phyloP scores from a whole-genome alignment of 2,797 vertebrate species.

The Protonibea diacanthus region DNA sequence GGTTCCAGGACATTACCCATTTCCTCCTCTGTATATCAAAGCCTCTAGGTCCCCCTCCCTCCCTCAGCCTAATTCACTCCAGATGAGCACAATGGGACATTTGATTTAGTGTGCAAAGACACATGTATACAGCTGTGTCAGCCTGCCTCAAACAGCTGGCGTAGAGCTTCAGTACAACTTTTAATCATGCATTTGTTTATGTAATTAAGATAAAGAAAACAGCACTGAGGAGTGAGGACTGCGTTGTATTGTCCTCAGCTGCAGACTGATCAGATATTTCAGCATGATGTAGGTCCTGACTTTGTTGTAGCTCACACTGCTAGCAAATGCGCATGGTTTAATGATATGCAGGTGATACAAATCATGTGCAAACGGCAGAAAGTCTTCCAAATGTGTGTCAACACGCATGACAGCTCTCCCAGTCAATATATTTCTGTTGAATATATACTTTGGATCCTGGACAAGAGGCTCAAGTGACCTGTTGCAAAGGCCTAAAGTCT shows the following conservation, averaged over 20 bases:
- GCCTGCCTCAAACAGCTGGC: constrained; percentile 81
- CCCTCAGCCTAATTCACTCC: constrained; percentile 79
- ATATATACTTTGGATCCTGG: constrained; percentile 69
- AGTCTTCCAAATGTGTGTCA: constrained; percentile 80
- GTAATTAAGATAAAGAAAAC: constrained; percentile 72
- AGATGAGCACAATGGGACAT: constrained; percentile 87
- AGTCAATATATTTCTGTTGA: constrained; percentile 69
- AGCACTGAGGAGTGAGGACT: constrained; percentile 36
- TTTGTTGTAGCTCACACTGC: constrained; percentile 60
- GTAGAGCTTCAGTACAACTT: constrained; percentile 69
- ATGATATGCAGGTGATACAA: constrained; percentile 79
- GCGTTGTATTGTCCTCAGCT: constrained; percentile 66
- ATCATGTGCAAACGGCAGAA: constrained; percentile 75
- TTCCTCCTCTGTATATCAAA: constrained; percentile 86
- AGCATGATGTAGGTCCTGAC: constrained; percentile 70
- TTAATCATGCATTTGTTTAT: constrained; percentile 86
- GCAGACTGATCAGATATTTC: constrained; percentile 65
- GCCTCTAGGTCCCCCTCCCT: constrained; percentile 66
- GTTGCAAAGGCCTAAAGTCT: constrained; percentile 53
- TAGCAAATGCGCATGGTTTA: constrained; percentile 68
- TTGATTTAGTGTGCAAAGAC: constrained; percentile 85
- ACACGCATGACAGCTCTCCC: constrained; percentile 64
- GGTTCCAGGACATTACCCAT: constrained; percentile 86
- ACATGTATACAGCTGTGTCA: constrained; percentile 85
- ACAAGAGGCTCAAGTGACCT: constrained; percentile 70